A percentile compares a stretch with the other conserved stretches of the same genome.
Evolutionary conservation across 2,113 vertebrate genomes (phyloP).

Genomic region (Rhipidura dahli): DNA sequence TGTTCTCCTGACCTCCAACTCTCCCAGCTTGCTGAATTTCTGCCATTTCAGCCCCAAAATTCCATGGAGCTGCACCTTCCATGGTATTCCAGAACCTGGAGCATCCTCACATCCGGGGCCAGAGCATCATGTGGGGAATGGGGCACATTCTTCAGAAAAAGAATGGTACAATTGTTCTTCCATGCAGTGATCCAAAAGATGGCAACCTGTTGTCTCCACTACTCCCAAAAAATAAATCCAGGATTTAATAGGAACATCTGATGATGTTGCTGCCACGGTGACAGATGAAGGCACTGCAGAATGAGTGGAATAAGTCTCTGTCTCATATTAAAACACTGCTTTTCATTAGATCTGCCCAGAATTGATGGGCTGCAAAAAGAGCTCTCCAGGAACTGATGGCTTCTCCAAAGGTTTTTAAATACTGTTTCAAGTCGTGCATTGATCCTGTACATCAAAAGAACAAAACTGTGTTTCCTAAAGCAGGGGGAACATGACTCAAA

Average conservation of each 20-base stretch:
- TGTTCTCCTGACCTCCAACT: not conserved
- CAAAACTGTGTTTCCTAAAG: not conserved
- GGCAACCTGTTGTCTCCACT: constrained; percentile 1
- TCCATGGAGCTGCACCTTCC: not conserved
- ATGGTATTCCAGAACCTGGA: not conserved
- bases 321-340: constrained; percentile 45
- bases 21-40: not conserved
- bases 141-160: not conserved
- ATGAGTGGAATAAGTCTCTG: constrained; percentile 52
- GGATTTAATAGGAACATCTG: constrained; percentile 22
- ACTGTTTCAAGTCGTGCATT: not conserved
- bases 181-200: not conserved
- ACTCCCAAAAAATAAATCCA: constrained; percentile 32
- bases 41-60: not conserved
- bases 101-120: not conserved
- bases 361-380: constrained; percentile 31
- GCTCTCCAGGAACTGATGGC: not conserved
- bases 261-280: constrained; percentile 10
- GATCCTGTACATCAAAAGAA: not conserved
- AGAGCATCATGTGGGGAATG: not conserved
- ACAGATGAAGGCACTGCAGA: constrained; percentile 22
- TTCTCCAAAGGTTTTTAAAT: constrained; percentile 41
- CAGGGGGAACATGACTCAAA: not conserved
- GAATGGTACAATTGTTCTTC: not conserved
- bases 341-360: constrained; percentile 32